Conservation (phyloP, 2,797 vertebrate species). For the Uromys caudimaculatus region DNA sequence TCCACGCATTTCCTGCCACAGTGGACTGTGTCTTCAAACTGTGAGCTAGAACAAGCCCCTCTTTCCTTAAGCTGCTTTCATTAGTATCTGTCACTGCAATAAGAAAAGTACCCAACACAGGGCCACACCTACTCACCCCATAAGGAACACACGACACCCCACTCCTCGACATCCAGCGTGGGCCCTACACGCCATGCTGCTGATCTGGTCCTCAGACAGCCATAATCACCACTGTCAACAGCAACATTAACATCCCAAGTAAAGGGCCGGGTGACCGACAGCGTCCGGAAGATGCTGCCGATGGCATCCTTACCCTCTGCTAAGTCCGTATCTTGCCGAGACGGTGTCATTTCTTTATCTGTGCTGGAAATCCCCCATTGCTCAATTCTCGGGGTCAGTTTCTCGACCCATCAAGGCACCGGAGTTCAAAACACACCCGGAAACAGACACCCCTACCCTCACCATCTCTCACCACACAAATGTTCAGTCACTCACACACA, state of each 20-base stretch:
- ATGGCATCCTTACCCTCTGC: too few relatives aligned
- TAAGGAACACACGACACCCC: fast-evolving
- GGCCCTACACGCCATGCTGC: not conserved
- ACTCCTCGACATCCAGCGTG: fast-evolving
- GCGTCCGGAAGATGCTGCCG: not conserved
- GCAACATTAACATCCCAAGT: fast-evolving
- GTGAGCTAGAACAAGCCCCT: not conserved
- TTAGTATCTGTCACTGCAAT: not conserved
- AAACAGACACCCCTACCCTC: not conserved
- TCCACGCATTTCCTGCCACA: not conserved
- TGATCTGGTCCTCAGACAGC: not conserved
- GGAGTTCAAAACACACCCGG: not conserved
- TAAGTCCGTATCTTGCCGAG: not conserved
- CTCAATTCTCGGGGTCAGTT: not conserved
- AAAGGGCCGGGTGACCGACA: not conserved
- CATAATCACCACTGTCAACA: fast-evolving
- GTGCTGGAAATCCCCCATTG: not conserved
- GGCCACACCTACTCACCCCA: not conserved
- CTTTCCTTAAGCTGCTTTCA: not conserved
- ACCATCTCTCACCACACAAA: not conserved
- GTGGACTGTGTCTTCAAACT: not conserved
- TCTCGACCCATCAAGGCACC: not conserved
- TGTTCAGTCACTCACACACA: fast-evolving
- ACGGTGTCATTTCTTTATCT: not conserved
- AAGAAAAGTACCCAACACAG: not conserved